Evolutionary conservation across 2,113 vertebrate species (phyloP).

Genomic region (Nesoenas mayeri): DNA sequence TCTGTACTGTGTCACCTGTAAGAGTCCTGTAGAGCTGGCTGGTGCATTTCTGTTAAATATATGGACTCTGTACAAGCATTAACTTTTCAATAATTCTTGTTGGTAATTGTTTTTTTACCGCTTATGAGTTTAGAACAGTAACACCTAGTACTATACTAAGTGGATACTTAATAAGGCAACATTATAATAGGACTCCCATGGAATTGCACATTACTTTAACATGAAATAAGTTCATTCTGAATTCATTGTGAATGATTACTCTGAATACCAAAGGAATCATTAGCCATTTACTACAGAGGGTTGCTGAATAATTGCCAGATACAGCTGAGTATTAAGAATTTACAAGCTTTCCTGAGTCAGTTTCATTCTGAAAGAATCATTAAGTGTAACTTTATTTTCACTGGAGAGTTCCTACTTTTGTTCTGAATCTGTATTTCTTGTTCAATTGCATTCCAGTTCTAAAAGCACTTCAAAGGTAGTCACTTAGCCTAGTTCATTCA

Average conservation of each 20-base stretch:
- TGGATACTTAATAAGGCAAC: constrained; percentile 56
- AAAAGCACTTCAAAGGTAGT: constrained; percentile 51
- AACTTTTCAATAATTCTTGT: background rate
- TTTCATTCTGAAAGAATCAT: background rate
- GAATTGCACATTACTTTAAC: constrained; percentile 60
- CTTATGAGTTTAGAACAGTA: constrained; percentile 18
- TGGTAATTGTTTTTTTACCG: constrained; percentile 47
- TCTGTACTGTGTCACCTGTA: background rate
- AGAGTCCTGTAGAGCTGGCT: background rate
- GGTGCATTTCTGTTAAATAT: background rate
- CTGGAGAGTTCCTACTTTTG: background rate
- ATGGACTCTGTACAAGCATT: background rate
- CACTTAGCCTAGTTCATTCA: background rate
- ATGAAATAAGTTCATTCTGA: constrained; percentile 65
- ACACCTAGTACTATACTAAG: constrained; percentile 46
- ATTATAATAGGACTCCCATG: constrained; percentile 38
- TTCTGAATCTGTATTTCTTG: background rate
- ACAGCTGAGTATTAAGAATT: background rate
- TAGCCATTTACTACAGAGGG: constrained; percentile 3
- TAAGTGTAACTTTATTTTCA: background rate
- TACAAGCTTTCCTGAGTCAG: background rate
- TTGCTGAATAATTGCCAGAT: background rate
- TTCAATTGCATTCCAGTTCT: background rate
- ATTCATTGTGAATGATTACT: constrained; percentile 69
- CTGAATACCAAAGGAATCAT: constrained; percentile 41